Evolutionary conservation across 1,140 invertebrate species (phyloP), one percentile per base, ranked within the genome.

Genomic region (Drosophila seguyi): DNA sequence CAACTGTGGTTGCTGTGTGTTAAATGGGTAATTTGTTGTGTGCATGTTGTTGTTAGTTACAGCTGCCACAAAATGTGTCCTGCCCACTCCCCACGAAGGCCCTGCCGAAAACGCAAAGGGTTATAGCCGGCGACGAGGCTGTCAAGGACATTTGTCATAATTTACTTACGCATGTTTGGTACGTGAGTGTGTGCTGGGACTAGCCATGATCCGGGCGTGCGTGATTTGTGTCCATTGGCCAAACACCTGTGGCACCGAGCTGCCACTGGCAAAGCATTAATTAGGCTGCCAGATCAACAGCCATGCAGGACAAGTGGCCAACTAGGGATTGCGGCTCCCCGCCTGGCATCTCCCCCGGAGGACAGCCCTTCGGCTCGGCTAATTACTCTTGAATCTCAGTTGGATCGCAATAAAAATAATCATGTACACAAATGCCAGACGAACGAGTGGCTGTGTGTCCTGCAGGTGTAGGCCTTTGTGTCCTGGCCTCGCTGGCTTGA

Each of bases 141-240:
- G 90, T 90, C 90, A 91, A 91, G 90, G 81, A 91, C 90, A 91
- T 91, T 91, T 91, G 79, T 91, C 88, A 91, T 91, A 85, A 91
- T 91, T 90, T 91, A 91, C 84, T 72, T 56, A 80, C 84, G 73
- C 62, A 81, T 59, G 48, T 14, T 36, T 36, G 22, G 44, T 76
- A 71, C 53, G 41, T 65, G 44, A 48, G 41, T 47, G 41, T 39
- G 36, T 50, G 50, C 11, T 25, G 14, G 44, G 44, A 45, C 3
- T 25, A 11, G 50, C 14, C 31, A 55, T 45, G 61, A 59, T 63
- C 34, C 65, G 31, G 39, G 45, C 42, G 47, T 76, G 71, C 73
- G 65, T 87, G 79, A 86, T 82, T 87, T 87, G 80, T 88, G 83
- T 87, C 75, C 83, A 77, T 88, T 88, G 84, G 76, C 72, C 75